Evolutionary conservation across 2,888 invertebrate genomes (phyloP).

Genomic region (Lithosia quadra): DNA sequence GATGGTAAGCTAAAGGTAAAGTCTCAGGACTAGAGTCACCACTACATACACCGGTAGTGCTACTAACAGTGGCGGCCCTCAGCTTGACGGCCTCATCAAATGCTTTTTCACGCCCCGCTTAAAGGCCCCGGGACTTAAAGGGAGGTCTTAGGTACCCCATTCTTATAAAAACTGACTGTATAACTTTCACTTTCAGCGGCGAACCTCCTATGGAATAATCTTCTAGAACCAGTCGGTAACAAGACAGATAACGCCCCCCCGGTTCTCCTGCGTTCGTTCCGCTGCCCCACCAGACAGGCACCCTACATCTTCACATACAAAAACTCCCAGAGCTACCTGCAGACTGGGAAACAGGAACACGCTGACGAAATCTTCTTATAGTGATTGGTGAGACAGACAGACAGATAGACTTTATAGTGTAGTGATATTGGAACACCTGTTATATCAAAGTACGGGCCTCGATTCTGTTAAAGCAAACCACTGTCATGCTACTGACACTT

Average conservation of each 20-base stretch:
- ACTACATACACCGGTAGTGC: too few relatives aligned
- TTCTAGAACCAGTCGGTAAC: conserved; percentile 90
- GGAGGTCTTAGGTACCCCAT: background rate
- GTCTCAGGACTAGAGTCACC: too few relatives aligned
- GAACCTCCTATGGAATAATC: conserved; percentile 91
- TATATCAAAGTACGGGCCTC: background rate
- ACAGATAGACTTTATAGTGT: background rate
- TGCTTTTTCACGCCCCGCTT: too few relatives aligned
- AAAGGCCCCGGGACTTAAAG: too few relatives aligned
- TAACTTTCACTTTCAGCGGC: conserved; percentile 84
- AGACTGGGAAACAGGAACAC: conserved; percentile 70
- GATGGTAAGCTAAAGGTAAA: too few relatives aligned
- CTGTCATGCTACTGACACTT: too few relatives aligned
- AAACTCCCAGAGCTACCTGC: conserved; percentile 76
- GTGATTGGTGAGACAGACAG: background rate
- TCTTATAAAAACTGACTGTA: background rate
- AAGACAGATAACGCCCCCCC: conserved; percentile 87
- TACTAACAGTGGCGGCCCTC: too few relatives aligned
- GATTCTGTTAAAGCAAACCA: too few relatives aligned
- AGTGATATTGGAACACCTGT: background rate
- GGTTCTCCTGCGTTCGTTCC: conserved; percentile 86
- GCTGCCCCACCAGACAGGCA: conserved; percentile 85
- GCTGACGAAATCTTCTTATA: conserved; percentile 48
- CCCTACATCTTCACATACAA: conserved; percentile 90
- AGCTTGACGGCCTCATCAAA: too few relatives aligned